Evolutionary conservation across 2,113 vertebrate genomes (phyloP).

Genomic region (Poeciliopsis occidentalis): DNA sequence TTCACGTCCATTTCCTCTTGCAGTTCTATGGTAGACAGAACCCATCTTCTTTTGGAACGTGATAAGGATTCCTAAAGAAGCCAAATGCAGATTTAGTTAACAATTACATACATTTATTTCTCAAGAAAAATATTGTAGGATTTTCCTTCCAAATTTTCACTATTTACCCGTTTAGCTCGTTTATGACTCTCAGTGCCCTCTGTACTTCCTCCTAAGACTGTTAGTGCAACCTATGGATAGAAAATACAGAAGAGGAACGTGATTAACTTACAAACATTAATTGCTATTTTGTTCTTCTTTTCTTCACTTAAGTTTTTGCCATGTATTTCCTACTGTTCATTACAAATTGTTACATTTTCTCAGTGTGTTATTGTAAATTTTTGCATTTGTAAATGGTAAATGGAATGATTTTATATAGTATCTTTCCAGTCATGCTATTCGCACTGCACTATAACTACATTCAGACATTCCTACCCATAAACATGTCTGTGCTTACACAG

Average conservation of each 20-base stretch:
- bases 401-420: no score
- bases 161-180: slow-evolving; percentile 61
- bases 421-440: no score
- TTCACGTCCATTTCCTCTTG: slow-evolving; percentile 79
- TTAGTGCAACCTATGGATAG: slow-evolving; percentile 43
- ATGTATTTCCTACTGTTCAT: no score
- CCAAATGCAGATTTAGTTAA: not conserved
- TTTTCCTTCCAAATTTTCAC: not conserved
- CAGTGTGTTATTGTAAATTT: no score
- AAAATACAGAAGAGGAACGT: not conserved
- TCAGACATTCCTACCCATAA: no score
- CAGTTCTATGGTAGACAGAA: slow-evolving; percentile 83
- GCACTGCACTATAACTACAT: no score
- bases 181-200: not conserved
- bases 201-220: slow-evolving; percentile 12
- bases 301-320: not conserved
- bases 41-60: slow-evolving; percentile 83
- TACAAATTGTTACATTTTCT: no score
- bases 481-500: no score
- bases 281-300: not conserved
- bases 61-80: slow-evolving; percentile 65
- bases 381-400: no score
- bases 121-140: not conserved
- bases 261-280: not conserved
- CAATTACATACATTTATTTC: not conserved